Evolutionary conservation across 2,888 invertebrate genomes (phyloP), one percentile per base, ranked within the genome.

Genomic region (Thymelicus sylvestris): DNA sequence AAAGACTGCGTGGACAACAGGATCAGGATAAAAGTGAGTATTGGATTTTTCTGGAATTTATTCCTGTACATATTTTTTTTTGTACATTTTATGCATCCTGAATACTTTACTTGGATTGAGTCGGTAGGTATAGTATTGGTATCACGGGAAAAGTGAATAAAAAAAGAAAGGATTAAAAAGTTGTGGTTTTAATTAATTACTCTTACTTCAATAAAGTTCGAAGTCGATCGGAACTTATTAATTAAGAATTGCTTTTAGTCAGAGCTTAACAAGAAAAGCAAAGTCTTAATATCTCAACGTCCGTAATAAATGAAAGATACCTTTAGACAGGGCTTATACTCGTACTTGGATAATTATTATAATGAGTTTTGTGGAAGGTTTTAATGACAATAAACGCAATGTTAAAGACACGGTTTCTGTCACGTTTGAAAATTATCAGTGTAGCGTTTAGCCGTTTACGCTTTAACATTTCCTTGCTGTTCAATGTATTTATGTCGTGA

Each of bases 1-100:
- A 94, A 89, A 74, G 93, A 94, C 19, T 96, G 95, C 79, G 95
- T 95, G 80, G 95, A 96, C 74, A 88, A 92, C 63, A 91, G 94
- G 74, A 86, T 94, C 0, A 91, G 95, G 81, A 91, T 96, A 31
- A 96, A 96, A 95, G 96, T 96, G 92, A 86, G 83, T 69, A 52
- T 66, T 5, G 38, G n/a, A 31, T 62, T 4, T 15, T 47, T 19
- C 15, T 47, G n/a, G 7, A 63, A 13, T 41, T 13, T 55, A n/a
- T 47, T 31, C 24, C 57, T 66, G 31, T 31, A 19, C 19, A 19
- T 19, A 19, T 19, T 1, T 19, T 19, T 19, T 19, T 19, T 19
- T 19, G 19, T 1, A 19, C 19, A 19, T 19, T 19, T 19, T 19
- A 19, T 19, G 19, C 19, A 19, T 19, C 19, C 19, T 19, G 19